phyloP scores from a whole-genome alignment of 2,113 vertebrate genomes.

The Emydura subglobosa region DNA sequence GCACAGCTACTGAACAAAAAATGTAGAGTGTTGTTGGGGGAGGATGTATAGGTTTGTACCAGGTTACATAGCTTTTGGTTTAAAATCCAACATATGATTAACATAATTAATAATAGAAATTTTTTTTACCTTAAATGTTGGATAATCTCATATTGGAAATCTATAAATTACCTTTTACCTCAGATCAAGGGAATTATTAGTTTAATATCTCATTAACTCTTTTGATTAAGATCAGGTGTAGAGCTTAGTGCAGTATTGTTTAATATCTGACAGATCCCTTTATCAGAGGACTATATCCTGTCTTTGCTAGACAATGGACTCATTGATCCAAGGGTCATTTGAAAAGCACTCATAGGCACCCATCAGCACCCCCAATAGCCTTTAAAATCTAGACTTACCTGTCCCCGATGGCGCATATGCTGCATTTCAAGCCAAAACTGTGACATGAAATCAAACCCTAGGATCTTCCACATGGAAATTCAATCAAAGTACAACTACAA shows the following conservation, averaged over 20 bases:
- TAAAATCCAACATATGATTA: background rate
- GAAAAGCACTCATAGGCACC: too few relatives aligned
- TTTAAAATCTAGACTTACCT: background rate
- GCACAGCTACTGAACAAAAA: background rate
- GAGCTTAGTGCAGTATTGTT: background rate
- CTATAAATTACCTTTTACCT: background rate
- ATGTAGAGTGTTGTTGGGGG: background rate
- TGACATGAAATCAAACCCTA: background rate
- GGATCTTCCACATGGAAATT: background rate
- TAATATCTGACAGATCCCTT: background rate
- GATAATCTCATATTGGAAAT: background rate
- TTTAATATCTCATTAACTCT: background rate
- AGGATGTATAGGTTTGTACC: background rate
- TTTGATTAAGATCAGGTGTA: background rate
- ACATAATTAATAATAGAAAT: background rate
- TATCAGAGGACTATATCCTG: background rate
- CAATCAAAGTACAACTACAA: background rate
- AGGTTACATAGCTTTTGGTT: accelerated
- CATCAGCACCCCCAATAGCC: background rate
- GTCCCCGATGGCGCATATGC: background rate
- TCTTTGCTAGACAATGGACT: accelerated
- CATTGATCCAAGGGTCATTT: background rate
- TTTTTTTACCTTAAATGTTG: background rate
- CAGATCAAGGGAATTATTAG: background rate
- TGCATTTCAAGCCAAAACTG: background rate